Percentiles rank a stretch among this genome's conserved stretches.
Conservation (phyloP, 2,888 invertebrate genomes). For the Vannuccia rotundouncinata region DNA sequence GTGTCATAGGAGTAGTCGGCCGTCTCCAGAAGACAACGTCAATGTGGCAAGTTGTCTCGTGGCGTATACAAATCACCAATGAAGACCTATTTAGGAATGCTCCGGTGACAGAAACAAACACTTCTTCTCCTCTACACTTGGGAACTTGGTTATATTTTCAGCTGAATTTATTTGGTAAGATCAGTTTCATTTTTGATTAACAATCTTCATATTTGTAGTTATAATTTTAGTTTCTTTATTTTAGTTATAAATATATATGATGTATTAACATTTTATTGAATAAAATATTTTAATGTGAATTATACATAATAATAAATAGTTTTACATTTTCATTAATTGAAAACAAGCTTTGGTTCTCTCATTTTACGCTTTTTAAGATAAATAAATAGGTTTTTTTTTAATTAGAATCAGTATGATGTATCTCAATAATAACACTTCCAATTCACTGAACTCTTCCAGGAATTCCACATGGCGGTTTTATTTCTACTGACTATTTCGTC, state of each 20-base stretch:
- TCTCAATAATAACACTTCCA: too few relatives aligned
- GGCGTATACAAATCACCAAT: background rate
- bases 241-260: background rate
- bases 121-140: too few relatives aligned
- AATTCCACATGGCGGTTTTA: background rate
- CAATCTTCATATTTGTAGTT: background rate
- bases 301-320: too few relatives aligned
- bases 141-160: background rate
- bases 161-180: background rate
- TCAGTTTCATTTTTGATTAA: background rate
- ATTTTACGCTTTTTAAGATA: too few relatives aligned
- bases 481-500: background rate
- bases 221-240: background rate
- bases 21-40: too few relatives aligned
- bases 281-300: too few relatives aligned
- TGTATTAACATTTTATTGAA: background rate
- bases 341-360: too few relatives aligned
- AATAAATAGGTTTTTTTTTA: too few relatives aligned
- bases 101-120: background rate
- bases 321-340: too few relatives aligned
- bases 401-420: too few relatives aligned
- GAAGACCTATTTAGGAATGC: background rate
- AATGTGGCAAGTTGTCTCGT: background rate
- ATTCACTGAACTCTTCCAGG: background rate
- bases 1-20: too few relatives aligned